These are phyloP conservation scores for Chaenogobius annularis DNA, from an alignment of 2,113 vertebrate species.

Conservation along the genomic window DNA sequence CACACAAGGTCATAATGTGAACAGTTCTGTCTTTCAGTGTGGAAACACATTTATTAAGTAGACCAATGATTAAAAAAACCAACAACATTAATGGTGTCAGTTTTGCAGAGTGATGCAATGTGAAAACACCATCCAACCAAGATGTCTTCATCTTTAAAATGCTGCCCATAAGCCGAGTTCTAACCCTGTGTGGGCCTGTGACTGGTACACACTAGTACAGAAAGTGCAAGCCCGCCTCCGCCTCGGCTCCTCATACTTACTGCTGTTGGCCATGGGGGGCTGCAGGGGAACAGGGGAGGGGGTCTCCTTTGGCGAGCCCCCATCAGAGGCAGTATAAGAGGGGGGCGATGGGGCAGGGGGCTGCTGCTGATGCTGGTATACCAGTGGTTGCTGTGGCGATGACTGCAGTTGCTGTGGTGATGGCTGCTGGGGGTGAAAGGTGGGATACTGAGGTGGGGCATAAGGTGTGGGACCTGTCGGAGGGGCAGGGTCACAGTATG, in stretches of 20 bases:
- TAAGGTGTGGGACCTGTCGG: conserved; percentile 62
- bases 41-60: too few relatives aligned
- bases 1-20: too few relatives aligned
- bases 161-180: neutral
- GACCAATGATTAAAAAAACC: neutral
- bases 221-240: conserved; percentile 22
- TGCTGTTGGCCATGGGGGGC: conserved; percentile 79
- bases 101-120: neutral
- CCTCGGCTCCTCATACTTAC: conserved; percentile 85
- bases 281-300: conserved; percentile 85
- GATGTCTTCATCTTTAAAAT: neutral
- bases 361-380: conserved; percentile 79
- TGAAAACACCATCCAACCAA: neutral
- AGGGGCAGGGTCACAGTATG: conserved; percentile 76
- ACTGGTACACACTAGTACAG: neutral
- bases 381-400: conserved; percentile 56
- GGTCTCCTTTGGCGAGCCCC: conserved; percentile 84
- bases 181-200: neutral
- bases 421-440: conserved; percentile 76
- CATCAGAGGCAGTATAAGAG: conserved; percentile 84
- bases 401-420: conserved; percentile 45
- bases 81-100: too few relatives aligned
- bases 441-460: conserved; percentile 63
- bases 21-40: too few relatives aligned
- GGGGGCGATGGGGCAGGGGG: conserved; percentile 82